Conservation (phyloP, 2,888 invertebrate species). For the Pheosia tremula region DNA sequence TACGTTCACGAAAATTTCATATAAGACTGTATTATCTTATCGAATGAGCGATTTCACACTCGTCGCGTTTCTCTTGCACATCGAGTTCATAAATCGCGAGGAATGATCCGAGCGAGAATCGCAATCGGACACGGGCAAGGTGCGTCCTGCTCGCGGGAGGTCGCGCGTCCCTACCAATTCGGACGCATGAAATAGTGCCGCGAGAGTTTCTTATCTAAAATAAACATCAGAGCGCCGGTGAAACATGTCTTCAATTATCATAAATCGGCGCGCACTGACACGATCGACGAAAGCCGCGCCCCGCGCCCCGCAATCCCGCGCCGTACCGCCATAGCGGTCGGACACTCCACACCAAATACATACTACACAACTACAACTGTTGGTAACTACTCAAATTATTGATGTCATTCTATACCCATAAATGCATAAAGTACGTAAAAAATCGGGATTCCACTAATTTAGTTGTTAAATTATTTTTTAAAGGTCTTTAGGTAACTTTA, state of each 20-base stretch:
- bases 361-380: conserved; percentile 22
- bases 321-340: conserved; percentile 22
- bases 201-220: conserved; percentile 80
- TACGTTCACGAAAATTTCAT: conserved; percentile 47
- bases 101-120: conserved; percentile 67
- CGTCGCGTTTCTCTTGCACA: conserved; percentile 65
- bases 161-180: conserved; percentile 75
- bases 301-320: conserved; percentile 56
- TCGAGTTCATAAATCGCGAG: conserved; percentile 69
- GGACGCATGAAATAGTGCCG: conserved; percentile 81
- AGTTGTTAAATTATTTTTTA: too few species aligned
- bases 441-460: not conserved
- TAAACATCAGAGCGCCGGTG: conserved; percentile 82
- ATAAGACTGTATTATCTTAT: conserved; percentile 54
- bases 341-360: conserved; percentile 59
- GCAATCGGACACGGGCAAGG: conserved; percentile 66
- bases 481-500: too few species aligned
- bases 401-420: not conserved
- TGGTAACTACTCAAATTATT: not conserved
- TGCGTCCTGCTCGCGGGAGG: conserved; percentile 69
- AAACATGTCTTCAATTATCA: conserved; percentile 84
- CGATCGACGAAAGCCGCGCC: conserved; percentile 73
- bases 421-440: not conserved
- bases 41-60: conserved; percentile 66
- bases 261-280: conserved; percentile 80